Percentiles rank a stretch among this genome's conserved stretches.
These are phyloP conservation scores for Neodiprion fabricii DNA, from an alignment of 1,140 invertebrate species.

Conservation along the genomic window DNA sequence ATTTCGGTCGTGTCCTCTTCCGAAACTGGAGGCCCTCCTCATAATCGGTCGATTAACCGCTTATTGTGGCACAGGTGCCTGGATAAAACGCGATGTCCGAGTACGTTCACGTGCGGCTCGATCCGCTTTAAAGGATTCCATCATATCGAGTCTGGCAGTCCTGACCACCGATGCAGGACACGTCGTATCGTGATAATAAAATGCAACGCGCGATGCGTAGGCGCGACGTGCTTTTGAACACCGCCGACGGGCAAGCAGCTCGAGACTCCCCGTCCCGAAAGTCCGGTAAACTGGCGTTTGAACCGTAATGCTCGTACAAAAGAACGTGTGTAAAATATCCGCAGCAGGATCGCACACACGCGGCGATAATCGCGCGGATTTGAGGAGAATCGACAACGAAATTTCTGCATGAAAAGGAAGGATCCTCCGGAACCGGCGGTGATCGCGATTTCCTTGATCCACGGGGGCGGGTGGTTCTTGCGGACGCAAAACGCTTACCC, in stretches of 20 bases:
- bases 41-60: conserved; percentile 18
- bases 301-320: not conserved
- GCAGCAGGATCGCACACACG: no score
- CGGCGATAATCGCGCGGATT: no score
- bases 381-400: no score
- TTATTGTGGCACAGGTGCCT: conserved; percentile 21
- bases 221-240: conserved; percentile 55
- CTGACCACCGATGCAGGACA: not conserved
- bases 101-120: not conserved
- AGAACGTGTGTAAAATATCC: not conserved
- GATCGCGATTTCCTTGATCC: no score
- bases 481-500: no score
- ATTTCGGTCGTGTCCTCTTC: no score
- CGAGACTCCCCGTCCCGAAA: not conserved
- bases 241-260: conserved; percentile 39
- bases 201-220: conserved; percentile 47
- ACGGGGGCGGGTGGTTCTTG: no score
- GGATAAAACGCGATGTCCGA: conserved; percentile 39
- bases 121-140: not conserved
- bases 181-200: not conserved
- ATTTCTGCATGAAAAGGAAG: no score
- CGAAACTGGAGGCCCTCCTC: no score
- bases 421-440: no score
- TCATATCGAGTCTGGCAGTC: not conserved
- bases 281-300: not conserved